Evolutionary conservation across 2,113 vertebrate genomes (phyloP), one percentile per base, ranked within the genome.

Genomic region (Tenebrosternarchus preto): DNA sequence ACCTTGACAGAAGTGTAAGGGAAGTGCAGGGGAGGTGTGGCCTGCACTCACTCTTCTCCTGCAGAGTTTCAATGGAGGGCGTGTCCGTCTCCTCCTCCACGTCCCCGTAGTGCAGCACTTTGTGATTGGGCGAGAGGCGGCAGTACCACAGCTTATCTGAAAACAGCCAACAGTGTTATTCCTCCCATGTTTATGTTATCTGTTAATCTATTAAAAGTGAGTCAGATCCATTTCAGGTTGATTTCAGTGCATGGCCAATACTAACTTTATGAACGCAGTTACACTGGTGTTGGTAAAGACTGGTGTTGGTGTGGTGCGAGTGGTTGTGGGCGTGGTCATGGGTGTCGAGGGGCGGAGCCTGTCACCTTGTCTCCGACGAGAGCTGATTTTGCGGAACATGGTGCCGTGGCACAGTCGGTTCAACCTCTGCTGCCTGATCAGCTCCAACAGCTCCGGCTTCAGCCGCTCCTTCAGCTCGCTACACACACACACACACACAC

Each of bases 91-190:
- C 94, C 19, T 96, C 96, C 19, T 97, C 97, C 82, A 96, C 90
- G 0, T 99, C 97, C 6, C 96, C 98, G 0, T 96, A 99, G 90
- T 98, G 97, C 80, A 99, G 93, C 82, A 99, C 94, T 88, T 99
- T 99, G 91, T 97, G 96, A 89, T 99, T 99, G 60, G 96, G 96
- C 0, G 98, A 98, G 78, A 99, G 87, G 60, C 97, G 96, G 78
- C 98, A 99, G 91, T 96, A 99, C 98, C 97, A 99, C 80, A 98
- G 89, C 84, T 98, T 99, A 88, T 99, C 98, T 99, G 85, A 46
- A 78, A 15, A 71, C 43, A 77, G 60, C 24, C 70, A 81, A 73
- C 7, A 1, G 63, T 31, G n/a, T n/a, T n/a, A n/a, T n/a, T n/a
- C n/a, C n/a, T n/a, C n/a, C n/a, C n/a, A n/a, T n/a, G n/a, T n/a